These are phyloP conservation scores for Baryphthengus martii DNA, from an alignment of 2,113 vertebrate species.

Conservation along the genomic window DNA sequence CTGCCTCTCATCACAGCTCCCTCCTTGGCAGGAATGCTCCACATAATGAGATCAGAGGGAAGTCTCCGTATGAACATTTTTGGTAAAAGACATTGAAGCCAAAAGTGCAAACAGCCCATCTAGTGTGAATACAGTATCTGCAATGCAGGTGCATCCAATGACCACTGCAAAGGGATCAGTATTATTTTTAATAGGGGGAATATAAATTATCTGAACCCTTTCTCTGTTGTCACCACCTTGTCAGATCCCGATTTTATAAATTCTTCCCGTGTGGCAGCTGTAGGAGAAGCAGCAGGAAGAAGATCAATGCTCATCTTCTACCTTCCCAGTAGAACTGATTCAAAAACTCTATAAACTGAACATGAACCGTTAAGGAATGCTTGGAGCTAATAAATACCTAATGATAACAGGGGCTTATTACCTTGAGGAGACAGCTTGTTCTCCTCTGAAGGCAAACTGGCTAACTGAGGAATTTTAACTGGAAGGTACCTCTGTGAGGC, in stretches of 20 bases:
- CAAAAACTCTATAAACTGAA: background rate
- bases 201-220: background rate
- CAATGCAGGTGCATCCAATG: background rate
- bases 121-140: background rate
- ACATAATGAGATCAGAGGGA: rapidly evolving
- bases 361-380: background rate
- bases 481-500: background rate
- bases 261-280: background rate
- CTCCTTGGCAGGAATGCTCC: rapidly evolving
- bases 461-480: background rate
- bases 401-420: background rate
- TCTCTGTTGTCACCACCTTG: background rate
- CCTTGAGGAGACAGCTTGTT: background rate
- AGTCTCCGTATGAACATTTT: rapidly evolving
- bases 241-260: background rate
- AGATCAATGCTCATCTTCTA: background rate
- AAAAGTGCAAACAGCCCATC: background rate
- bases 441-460: background rate
- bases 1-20: background rate
- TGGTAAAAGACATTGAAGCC: background rate
- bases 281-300: background rate
- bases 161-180: background rate
- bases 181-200: background rate
- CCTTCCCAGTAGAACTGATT: background rate
- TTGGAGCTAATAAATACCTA: slow-evolving; percentile 1